Evolutionary conservation across 2,888 invertebrate species (phyloP).

Genomic region (Rotaria magnacalcarata): DNA sequence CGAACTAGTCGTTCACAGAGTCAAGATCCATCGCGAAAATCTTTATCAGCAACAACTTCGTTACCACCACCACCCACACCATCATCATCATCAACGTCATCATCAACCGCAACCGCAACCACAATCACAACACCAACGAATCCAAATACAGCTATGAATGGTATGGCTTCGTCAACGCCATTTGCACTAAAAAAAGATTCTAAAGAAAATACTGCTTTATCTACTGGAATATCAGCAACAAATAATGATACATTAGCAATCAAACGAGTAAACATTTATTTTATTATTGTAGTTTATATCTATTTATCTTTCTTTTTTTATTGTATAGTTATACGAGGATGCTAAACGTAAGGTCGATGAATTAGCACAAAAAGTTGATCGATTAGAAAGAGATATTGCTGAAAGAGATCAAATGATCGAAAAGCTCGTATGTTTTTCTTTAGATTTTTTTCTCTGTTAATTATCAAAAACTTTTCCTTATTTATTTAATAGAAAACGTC

Average conservation of each 20-base stretch:
- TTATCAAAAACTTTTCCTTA: neutral
- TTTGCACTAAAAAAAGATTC: conserved; percentile 10
- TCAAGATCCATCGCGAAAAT: conserved; percentile 35
- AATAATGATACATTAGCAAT: neutral
- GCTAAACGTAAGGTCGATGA: conserved; percentile 31
- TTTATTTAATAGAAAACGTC: neutral
- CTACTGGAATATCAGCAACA: neutral
- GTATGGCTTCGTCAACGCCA: conserved; percentile 22
- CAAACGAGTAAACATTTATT: neutral
- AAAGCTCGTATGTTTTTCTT: neutral
- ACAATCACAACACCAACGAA: neutral
- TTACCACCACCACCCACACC: neutral
- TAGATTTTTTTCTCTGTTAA: neutral
- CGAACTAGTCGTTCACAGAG: conserved; percentile 13
- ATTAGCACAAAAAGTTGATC: conserved; percentile 6
- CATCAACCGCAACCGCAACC: neutral
- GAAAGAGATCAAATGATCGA: conserved; percentile 31
- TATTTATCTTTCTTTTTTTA: neutral
- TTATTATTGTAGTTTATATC: neutral
- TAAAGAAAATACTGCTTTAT: neutral
- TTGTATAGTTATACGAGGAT: conserved; percentile 1
- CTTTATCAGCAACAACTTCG: neutral
- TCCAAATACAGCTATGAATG: conserved; percentile 1
- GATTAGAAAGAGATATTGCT: conserved; percentile 7
- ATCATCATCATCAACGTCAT: neutral